phyloP scores from a whole-genome alignment of 2,888 invertebrate genomes.

The Chirona hameri region DNA sequence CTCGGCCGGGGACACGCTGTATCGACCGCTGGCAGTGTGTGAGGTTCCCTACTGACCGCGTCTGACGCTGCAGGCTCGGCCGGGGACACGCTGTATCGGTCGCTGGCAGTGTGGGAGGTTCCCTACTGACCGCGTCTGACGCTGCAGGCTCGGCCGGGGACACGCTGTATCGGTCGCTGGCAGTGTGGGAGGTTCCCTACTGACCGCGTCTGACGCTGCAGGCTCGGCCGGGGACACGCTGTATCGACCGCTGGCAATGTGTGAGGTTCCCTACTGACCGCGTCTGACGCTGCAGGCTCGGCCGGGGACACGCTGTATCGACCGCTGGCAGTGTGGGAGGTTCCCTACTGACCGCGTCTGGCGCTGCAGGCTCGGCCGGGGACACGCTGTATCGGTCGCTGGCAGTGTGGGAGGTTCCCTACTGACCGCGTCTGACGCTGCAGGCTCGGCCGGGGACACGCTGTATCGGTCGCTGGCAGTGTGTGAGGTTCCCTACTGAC shows the following conservation, averaged over 20 bases:
- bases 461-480: background rate
- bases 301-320: background rate
- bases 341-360: too few relatives aligned
- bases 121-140: background rate
- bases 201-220: background rate
- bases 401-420: too few relatives aligned
- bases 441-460: background rate
- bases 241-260: too few relatives aligned
- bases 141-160: background rate
- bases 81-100: too few relatives aligned
- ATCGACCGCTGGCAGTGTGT: background rate
- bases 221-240: background rate
- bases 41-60: background rate
- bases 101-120: too few relatives aligned
- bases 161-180: background rate
- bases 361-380: background rate
- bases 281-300: background rate
- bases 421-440: background rate
- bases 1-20: background rate
- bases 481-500: too few relatives aligned
- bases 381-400: too few relatives aligned
- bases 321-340: too few relatives aligned
- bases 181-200: too few relatives aligned
- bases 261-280: background rate
- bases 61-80: background rate